Percentiles rank a stretch among this genome's conserved stretches.
Evolutionary conservation across 2,113 vertebrate species (phyloP).

Genomic region (Reinhardtius hippoglossoides): DNA sequence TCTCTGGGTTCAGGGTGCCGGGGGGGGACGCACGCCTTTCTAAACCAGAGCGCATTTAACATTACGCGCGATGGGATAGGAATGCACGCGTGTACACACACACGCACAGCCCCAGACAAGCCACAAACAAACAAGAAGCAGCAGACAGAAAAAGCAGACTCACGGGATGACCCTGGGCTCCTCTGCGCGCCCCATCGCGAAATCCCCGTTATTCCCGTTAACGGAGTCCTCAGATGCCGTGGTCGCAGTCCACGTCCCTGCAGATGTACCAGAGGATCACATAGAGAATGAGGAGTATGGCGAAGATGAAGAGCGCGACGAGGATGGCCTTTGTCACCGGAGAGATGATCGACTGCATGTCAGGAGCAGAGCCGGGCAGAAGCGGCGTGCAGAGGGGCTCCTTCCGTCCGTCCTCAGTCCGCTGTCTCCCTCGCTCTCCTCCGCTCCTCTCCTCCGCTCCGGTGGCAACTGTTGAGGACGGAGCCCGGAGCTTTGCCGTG

Average conservation of each 20-base stretch:
- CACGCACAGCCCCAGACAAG: neutral
- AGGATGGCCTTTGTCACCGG: slow-evolving; percentile 96
- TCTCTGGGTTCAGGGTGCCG: slow-evolving; percentile 9
- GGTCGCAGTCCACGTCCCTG: slow-evolving; percentile 97
- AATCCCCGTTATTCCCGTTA: slow-evolving; percentile 42
- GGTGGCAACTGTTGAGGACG: slow-evolving; percentile 79
- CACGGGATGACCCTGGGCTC: slow-evolving; percentile 79
- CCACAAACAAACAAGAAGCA: neutral
- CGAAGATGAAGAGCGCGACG: slow-evolving; percentile 96
- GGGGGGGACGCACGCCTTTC: slow-evolving; percentile 56
- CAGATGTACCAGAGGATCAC: slow-evolving; percentile 99
- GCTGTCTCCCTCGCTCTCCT: slow-evolving; percentile 59
- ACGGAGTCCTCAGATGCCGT: slow-evolving; percentile 90
- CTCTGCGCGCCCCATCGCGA: slow-evolving; percentile 54
- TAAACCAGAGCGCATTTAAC: slow-evolving; percentile 53
- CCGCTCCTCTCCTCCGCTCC: slow-evolving; percentile 60
- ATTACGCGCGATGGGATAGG: slow-evolving; percentile 56
- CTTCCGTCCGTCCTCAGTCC: slow-evolving; percentile 73
- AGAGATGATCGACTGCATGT: slow-evolving; percentile 97
- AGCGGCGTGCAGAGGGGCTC: slow-evolving; percentile 72
- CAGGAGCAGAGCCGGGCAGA: slow-evolving; percentile 81
- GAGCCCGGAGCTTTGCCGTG: slow-evolving; percentile 63
- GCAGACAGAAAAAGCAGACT: slow-evolving; percentile 58
- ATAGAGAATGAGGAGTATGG: slow-evolving; percentile 97
- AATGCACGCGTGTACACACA: slow-evolving; percentile 19